phyloP scores from a whole-genome alignment of 2,797 vertebrate species.

The Selene dorsalis region DNA sequence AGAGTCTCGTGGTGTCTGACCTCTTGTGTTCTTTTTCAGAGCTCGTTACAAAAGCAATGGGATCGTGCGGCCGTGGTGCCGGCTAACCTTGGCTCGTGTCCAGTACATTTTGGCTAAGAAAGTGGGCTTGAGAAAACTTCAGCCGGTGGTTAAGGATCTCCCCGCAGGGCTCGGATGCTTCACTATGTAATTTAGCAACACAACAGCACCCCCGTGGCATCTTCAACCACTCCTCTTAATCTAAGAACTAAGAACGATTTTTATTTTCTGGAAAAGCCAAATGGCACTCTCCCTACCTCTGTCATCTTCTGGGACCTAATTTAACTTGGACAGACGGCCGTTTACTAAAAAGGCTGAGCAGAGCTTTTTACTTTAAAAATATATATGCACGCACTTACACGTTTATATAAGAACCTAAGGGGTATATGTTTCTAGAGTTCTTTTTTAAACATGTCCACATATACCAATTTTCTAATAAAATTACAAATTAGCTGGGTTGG shows the following conservation, averaged over 20 bases:
- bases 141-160: conserved; percentile 59
- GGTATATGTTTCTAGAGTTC: too few relatives aligned
- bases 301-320: conserved; percentile 37
- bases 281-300: conserved; percentile 23
- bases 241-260: conserved; percentile 30
- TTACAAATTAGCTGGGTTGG: too few relatives aligned
- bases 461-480: too few relatives aligned
- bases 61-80: conserved; percentile 36
- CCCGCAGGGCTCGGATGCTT: conserved; percentile 58
- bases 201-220: conserved; percentile 52
- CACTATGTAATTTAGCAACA: conserved; percentile 67
- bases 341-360: not conserved
- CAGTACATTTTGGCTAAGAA: conserved; percentile 60
- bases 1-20: conserved; percentile 57
- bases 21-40: conserved; percentile 48
- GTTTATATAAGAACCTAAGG: too few relatives aligned
- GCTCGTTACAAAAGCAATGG: conserved; percentile 63
- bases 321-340: conserved; percentile 16
- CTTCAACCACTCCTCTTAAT: conserved; percentile 59
- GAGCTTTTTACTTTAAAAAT: not conserved
- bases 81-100: conserved; percentile 58
- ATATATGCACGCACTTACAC: not conserved
- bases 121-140: conserved; percentile 58
- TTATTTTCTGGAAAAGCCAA: conserved; percentile 41
- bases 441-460: too few relatives aligned